Evolutionary conservation across 2,113 vertebrate genomes (phyloP).

Genomic region (Corvus hawaiiensis): DNA sequence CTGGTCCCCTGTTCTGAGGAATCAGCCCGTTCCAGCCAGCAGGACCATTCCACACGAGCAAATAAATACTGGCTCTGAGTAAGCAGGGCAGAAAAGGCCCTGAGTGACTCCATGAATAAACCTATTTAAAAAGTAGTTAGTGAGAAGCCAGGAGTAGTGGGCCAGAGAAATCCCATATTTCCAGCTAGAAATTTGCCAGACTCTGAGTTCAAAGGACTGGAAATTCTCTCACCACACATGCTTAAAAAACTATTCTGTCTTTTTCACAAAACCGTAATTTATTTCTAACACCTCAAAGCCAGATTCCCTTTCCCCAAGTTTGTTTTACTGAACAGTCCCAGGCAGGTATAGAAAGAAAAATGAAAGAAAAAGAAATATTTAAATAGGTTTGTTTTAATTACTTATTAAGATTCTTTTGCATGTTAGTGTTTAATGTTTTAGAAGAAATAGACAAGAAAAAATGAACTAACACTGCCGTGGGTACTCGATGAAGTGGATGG

Average conservation of each 20-base stretch:
- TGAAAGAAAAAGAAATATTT: neutral
- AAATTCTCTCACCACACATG: neutral
- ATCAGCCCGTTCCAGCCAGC: neutral
- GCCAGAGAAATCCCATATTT: neutral
- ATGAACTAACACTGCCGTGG: accelerated
- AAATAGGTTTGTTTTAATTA: neutral
- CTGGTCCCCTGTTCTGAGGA: neutral
- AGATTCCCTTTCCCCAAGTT: neutral
- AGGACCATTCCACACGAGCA: neutral
- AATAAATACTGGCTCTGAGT: neutral
- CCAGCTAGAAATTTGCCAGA: neutral
- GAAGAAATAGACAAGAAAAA: neutral
- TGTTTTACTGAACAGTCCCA: neutral
- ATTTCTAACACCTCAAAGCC: neutral
- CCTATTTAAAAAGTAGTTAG: neutral
- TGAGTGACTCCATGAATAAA: neutral
- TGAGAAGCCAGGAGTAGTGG: neutral
- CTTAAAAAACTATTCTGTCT: neutral
- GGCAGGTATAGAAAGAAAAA: neutral
- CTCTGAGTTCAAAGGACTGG: neutral
- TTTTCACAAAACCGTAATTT: neutral
- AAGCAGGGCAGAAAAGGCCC: neutral
- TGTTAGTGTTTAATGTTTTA: neutral
- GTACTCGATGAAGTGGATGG: neutral
- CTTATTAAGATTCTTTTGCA: neutral